phyloP scores from a whole-genome alignment of 2,113 vertebrate species.

The Protobothrops mucrosquamatus region DNA sequence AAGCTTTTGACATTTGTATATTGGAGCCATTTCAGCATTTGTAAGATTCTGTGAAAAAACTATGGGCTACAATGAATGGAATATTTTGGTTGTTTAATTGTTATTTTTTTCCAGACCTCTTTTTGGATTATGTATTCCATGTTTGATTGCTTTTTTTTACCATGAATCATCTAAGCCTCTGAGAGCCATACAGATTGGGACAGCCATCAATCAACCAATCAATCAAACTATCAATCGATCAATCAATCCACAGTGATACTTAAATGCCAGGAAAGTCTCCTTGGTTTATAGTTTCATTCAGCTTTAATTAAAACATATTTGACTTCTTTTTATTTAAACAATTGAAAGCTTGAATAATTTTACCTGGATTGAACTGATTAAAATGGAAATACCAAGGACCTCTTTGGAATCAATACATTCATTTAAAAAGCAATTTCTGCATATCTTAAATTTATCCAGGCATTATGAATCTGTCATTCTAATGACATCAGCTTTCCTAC shows the following conservation, averaged over 20 bases:
- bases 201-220: neutral
- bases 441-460: neutral
- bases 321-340: neutral
- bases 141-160: neutral
- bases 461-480: neutral
- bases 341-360: neutral
- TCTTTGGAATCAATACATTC: neutral
- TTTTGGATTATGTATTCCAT: neutral
- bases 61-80: neutral
- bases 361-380: neutral
- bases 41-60: neutral
- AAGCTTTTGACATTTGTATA: neutral
- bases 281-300: neutral
- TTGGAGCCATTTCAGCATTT: neutral
- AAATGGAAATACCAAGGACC: neutral
- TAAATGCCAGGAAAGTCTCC: neutral
- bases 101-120: neutral
- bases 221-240: neutral
- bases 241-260: neutral
- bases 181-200: neutral
- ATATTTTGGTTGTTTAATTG: neutral
- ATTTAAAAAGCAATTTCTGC: neutral
- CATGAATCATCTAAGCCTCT: neutral
- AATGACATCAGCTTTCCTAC: neutral
- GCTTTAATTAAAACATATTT: neutral